phyloP scores from a whole-genome alignment of 2,113 vertebrate genomes.

The Motacilla tschutschensis region DNA sequence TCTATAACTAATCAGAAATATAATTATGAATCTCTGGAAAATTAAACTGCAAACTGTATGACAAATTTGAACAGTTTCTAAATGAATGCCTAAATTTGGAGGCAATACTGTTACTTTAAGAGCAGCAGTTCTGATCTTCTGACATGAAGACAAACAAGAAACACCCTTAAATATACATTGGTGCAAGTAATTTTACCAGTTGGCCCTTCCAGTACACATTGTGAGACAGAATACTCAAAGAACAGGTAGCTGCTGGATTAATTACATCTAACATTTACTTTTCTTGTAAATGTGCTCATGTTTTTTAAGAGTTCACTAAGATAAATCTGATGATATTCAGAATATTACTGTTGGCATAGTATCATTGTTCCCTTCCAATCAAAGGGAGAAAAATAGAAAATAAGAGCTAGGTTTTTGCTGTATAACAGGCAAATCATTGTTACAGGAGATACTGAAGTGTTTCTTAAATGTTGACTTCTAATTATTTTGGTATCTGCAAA shows the following conservation, averaged over 20 bases:
- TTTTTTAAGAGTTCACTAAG: background rate
- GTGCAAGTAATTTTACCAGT: background rate
- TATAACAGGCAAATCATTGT: background rate
- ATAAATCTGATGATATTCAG: background rate
- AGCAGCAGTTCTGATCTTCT: background rate
- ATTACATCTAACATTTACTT: background rate
- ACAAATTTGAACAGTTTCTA: background rate
- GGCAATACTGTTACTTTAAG: background rate
- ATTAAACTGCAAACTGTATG: background rate
- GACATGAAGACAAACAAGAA: background rate
- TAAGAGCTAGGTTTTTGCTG: background rate
- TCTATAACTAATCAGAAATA: background rate
- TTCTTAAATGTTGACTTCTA: background rate
- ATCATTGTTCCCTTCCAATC: background rate
- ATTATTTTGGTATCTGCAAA: background rate
- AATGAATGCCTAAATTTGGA: background rate
- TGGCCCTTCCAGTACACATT: background rate
- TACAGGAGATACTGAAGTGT: background rate
- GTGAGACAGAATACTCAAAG: background rate
- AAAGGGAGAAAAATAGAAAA: background rate
- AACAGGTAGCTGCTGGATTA: background rate
- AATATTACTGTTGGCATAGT: background rate
- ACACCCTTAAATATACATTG: background rate
- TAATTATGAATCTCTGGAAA: background rate
- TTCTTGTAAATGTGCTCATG: background rate